Evolutionary conservation across 2,113 vertebrate species (phyloP).

Genomic region (Nicator chloris): DNA sequence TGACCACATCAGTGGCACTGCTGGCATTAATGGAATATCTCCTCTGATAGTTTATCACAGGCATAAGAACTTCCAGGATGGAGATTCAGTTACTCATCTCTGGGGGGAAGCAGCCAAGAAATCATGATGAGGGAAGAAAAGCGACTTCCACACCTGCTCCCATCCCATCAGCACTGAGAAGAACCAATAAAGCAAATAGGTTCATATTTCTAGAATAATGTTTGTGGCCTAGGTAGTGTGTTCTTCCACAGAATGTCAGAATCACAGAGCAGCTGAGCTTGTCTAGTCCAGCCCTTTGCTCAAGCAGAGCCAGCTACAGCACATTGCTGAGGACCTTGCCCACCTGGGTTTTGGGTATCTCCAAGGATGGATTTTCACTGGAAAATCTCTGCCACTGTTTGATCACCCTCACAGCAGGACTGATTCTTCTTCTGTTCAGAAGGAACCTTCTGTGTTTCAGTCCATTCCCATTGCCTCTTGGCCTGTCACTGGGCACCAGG

Average conservation of each 20-base stretch:
- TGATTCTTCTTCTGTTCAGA: neutral
- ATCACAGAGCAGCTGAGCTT: neutral
- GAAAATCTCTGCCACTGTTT: neutral
- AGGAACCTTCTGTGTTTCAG: neutral
- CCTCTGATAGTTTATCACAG: neutral
- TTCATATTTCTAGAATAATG: neutral
- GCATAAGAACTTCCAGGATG: neutral
- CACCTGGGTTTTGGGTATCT: neutral
- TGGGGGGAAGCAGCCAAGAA: neutral
- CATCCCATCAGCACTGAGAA: neutral
- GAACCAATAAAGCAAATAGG: neutral
- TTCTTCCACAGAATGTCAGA: neutral
- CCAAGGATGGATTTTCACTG: neutral
- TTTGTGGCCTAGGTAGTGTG: neutral
- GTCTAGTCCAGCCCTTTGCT: neutral
- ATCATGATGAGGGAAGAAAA: neutral
- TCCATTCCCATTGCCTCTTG: neutral
- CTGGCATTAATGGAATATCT: neutral
- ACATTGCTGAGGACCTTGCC: neutral
- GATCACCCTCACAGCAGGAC: neutral
- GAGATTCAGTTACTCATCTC: neutral
- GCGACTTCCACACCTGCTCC: neutral
- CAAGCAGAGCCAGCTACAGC: neutral
- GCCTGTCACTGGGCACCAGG: neutral
- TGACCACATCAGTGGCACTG: neutral